Evolutionary conservation across 64 coral and sea anemone genomes (phyloP), one percentile per base, ranked within the genome.

Genomic region (Catalaphyllia jardinei): DNA sequence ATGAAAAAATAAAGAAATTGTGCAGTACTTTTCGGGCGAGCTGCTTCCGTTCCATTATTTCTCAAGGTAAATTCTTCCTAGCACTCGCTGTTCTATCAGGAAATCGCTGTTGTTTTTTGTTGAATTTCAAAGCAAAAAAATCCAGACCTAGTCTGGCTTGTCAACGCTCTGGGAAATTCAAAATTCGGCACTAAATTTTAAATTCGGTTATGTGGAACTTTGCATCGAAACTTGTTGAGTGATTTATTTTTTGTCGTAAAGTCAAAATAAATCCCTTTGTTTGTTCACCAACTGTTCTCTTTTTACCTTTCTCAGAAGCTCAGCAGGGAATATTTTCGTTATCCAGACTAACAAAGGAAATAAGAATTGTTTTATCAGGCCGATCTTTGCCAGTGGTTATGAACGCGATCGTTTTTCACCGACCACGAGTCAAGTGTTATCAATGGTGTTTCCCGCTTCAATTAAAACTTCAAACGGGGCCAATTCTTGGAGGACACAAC

Each of bases 1-100:
- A 63, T 77, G 15, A 65, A 82, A 82, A 83, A 80, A 42, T 65
- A 65, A 83, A 83, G 30, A 83, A 65, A 83, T 24, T 31, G 25
- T 31, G 59, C 60, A 4, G 31, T 65, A 9, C 31, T 62, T 20
- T 83, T 12, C 19, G 25, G 24, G 31, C 38, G 8, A 29, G 24
- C 0, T 25, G 8, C 27, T 14, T 31, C 55, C 1, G 22, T 30
- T 39, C 9, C 27, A 20, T 60, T 22, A 4, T 62, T 82, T 61
- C 17, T 82, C 30, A 16, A 18, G 31, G 35, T 13, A 82, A 82
- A 38, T 82, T 18, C 28, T 42, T 62, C 57, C 79, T 17, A 31
- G 1, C 63, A 22, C 54, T 57, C 42, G 42, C 11, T 57, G 54
- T 57, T 12, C 54, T 57, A 9, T 57, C 54, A 57, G 54, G 54